phyloP scores from a whole-genome alignment of 2,797 vertebrate genomes.

The Myiotriccus ornatus region DNA sequence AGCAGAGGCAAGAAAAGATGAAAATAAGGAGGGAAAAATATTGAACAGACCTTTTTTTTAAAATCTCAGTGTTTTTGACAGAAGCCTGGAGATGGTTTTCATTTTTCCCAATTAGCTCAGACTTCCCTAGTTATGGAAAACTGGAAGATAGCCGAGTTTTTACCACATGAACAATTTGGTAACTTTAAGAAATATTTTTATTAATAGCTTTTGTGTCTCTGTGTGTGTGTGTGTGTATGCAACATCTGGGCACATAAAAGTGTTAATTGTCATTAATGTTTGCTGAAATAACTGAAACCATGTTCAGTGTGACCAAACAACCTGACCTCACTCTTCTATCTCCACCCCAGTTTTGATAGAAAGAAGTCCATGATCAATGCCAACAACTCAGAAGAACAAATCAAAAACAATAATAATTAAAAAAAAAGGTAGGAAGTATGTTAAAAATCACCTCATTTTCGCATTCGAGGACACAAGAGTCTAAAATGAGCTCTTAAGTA shows the following conservation, averaged over 20 bases:
- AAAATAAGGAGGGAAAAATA: conserved; percentile 10
- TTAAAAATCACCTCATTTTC: not conserved
- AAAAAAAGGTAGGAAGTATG: not conserved
- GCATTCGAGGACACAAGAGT: not conserved
- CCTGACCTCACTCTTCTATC: not conserved
- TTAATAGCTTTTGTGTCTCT: not conserved
- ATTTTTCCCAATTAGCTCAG: conserved; percentile 10
- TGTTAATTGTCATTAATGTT: not conserved
- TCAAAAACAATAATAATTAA: not conserved
- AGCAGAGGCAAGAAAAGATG: not conserved
- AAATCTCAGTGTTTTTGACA: not conserved
- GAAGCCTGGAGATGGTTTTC: not conserved
- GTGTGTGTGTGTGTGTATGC: not conserved
- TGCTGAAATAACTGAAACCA: not conserved
- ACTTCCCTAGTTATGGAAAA: not conserved
- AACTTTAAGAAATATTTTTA: not conserved
- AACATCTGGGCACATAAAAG: not conserved
- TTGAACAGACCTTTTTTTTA: not conserved
- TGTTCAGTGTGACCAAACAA: not conserved
- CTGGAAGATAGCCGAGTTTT: not conserved
- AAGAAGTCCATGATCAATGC: not conserved
- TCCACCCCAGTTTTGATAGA: not conserved
- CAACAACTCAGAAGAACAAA: not conserved
- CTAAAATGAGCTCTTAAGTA: conserved; percentile 39
- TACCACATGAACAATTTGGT: not conserved